Evolutionary conservation across 2,797 vertebrate species (phyloP).

Genomic region (Pipistrellus nathusii): DNA sequence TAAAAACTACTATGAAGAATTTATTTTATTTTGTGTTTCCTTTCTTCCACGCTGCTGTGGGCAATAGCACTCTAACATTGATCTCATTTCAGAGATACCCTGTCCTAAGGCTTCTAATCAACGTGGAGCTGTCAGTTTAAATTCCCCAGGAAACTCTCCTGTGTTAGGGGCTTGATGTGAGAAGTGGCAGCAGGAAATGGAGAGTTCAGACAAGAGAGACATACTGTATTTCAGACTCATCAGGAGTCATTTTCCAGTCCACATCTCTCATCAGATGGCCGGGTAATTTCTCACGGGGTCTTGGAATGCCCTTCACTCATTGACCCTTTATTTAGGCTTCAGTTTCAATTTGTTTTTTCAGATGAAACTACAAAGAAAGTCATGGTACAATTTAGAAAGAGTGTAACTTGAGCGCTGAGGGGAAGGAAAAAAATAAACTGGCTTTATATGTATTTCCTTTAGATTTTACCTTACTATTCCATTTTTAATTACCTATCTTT

Average conservation of each 20-base stretch:
- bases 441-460: background rate
- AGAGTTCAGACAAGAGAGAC: conserved; percentile 54
- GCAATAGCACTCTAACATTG: conserved; percentile 77
- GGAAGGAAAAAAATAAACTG: background rate
- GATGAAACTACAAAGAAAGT: conserved; percentile 20
- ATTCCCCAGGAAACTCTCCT: conserved; percentile 81
- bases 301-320: conserved; percentile 26
- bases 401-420: background rate
- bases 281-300: conserved; percentile 19
- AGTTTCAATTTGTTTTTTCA: background rate
- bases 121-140: conserved; percentile 76
- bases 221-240: conserved; percentile 49
- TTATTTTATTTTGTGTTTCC: conserved; percentile 67
- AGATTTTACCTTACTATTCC: background rate
- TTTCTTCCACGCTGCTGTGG: conserved; percentile 52
- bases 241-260: conserved; percentile 63
- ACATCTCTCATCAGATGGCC: background rate
- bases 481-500: background rate
- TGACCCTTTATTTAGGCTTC: conserved; percentile 1
- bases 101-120: conserved; percentile 81
- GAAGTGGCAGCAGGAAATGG: conserved; percentile 68
- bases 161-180: conserved; percentile 62
- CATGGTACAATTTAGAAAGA: background rate
- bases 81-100: conserved; percentile 75
- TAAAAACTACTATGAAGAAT: conserved; percentile 73